These are phyloP conservation scores for Chelon auratus DNA, from an alignment of 2,797 vertebrate genomes.

Conservation along the genomic window DNA sequence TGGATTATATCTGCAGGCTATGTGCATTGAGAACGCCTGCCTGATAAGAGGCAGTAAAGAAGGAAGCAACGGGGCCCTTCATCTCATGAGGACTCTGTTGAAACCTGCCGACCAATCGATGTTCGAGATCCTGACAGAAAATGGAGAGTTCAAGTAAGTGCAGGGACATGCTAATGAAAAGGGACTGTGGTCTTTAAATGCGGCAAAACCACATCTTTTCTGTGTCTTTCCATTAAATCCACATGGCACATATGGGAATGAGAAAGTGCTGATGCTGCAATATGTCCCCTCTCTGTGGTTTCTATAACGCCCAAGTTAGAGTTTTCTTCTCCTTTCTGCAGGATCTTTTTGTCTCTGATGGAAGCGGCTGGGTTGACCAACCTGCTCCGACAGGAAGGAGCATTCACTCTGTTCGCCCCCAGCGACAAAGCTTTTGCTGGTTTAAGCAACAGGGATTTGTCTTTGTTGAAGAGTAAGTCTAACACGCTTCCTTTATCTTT, in stretches of 20 bases:
- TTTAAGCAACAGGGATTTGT: conserved; percentile 87
- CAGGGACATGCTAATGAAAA: conserved; percentile 4
- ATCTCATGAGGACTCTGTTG: conserved; percentile 89
- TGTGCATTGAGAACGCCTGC: conserved; percentile 97
- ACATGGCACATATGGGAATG: conserved; percentile 32
- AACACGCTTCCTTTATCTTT: background rate
- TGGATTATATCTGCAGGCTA: conserved; percentile 84
- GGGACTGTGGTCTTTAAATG: conserved; percentile 26
- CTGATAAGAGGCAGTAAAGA: conserved; percentile 96
- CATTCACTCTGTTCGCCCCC: conserved; percentile 94
- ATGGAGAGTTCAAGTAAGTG: conserved; percentile 92
- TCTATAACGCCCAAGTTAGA: conserved; percentile 38
- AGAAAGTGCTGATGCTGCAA: conserved; percentile 51
- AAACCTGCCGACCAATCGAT: conserved; percentile 89
- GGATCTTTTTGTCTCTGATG: conserved; percentile 93
- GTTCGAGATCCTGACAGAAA: conserved; percentile 86
- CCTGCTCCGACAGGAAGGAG: conserved; percentile 87
- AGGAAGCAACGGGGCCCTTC: conserved; percentile 94
- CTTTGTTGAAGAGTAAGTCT: conserved; percentile 88
- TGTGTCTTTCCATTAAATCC: conserved; percentile 50
- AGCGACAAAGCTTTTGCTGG: conserved; percentile 92
- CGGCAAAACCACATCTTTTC: conserved; percentile 35
- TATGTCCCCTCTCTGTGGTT: conserved; percentile 42
- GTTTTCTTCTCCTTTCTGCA: conserved; percentile 70
- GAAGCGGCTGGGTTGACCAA: conserved; percentile 92